phyloP scores from a whole-genome alignment of 1,140 invertebrate species.

The Pinna nobilis region DNA sequence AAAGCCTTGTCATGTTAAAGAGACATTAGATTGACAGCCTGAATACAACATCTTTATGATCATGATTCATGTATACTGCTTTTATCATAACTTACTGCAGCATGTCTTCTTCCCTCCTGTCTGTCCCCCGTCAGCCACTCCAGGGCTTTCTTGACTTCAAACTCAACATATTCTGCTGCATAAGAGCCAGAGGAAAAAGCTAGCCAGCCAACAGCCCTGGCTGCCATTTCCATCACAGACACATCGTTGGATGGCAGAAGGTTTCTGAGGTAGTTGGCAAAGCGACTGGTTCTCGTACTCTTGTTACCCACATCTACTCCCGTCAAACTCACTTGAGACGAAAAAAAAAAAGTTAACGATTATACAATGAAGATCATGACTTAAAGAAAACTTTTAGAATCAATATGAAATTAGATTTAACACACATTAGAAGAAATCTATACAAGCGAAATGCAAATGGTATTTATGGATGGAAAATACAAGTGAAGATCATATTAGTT shows the following conservation, averaged over 20 bases:
- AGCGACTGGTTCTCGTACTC: conserved; percentile 90
- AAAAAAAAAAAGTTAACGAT: neutral
- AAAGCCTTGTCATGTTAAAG: neutral
- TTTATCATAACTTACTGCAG: conserved; percentile 85
- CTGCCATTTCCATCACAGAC: conserved; percentile 95
- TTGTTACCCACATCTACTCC: conserved; percentile 94
- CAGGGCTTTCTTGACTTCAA: conserved; percentile 95
- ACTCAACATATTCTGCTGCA: conserved; percentile 96
- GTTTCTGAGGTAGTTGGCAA: conserved; percentile 94
- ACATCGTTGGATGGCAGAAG: conserved; percentile 92
- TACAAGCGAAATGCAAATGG: too few relatives aligned
- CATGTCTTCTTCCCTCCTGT: conserved; percentile 91
- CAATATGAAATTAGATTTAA: too few relatives aligned
- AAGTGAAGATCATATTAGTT: too few relatives aligned
- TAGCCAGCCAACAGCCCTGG: conserved; percentile 93
- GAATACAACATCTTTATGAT: too few relatives aligned
- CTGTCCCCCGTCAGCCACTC: conserved; percentile 92
- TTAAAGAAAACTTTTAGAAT: neutral
- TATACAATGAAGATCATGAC: neutral
- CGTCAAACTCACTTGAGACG: conserved; percentile 86
- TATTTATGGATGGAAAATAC: too few relatives aligned
- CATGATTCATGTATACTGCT: too few relatives aligned
- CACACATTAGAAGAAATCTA: too few relatives aligned
- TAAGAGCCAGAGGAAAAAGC: conserved; percentile 94
- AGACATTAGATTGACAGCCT: neutral